Base-by-base conservation (phyloP, 2,113 vertebrate genomes). In the Centropus unirufus region DNA sequence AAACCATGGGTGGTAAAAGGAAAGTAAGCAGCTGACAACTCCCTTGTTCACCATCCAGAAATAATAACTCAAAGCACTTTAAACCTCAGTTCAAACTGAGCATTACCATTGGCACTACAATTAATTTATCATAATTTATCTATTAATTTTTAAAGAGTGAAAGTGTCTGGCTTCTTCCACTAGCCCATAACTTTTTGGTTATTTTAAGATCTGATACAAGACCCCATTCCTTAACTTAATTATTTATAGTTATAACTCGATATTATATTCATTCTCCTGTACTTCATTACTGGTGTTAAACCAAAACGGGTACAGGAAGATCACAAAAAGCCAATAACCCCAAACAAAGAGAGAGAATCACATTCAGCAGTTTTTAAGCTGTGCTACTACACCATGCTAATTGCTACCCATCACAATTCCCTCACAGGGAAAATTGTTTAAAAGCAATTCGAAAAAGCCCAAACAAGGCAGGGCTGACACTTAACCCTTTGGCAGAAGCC, bases 351-450 rank as follows among this genome's bases (percentile, higher is more conserved):
- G 9, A 64, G 13, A 78, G 30, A 86, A 93, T 83, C 14, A 67
- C 7, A 81, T 42, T 92, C 88, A 94, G 68, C 89, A 83, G 32
- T 75, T 92, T 90, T 92, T 36, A 78, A 55, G 49, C 75, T 83
- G 42, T 74, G 78, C 92, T 91, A 90, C 92, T 51, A 81, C 29
- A 68, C 36, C 54, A 6, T 6, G 57, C 83, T 92, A 93, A 97
- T 84, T 92, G 58, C 85, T 78, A 78, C 36, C 67, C 85, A 89
- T 78, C 88, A 75, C 18, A 86, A 40, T 89, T 66, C 87, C 77
- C 78, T 63, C 90, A 70, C 63, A 51, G 62, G 14, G 15, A 61
- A 81, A 68, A 69, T 1, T 49, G 64, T 63, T 91, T 70, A 70
- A 55, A 88, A 91, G 30, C 40, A 83, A 77, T 3, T 26, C 18